Percentiles rank a stretch among this genome's conserved stretches.
Evolutionary conservation across 1,140 invertebrate species (phyloP).

Genomic region (Tetramorium simillimum): DNA sequence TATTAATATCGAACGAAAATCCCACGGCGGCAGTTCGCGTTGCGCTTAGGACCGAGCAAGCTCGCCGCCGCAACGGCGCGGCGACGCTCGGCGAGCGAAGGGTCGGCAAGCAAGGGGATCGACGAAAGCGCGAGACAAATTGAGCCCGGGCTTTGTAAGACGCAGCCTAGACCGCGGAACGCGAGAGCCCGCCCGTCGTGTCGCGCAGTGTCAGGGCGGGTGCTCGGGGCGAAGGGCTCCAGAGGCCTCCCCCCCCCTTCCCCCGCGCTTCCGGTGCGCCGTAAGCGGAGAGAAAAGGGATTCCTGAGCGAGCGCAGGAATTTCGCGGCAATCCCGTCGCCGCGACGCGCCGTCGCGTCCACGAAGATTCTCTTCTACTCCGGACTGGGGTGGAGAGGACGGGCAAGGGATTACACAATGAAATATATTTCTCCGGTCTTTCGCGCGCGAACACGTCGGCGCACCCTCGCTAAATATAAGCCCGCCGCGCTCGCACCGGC

Average conservation of each 20-base stretch:
- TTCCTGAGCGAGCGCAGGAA: constrained; percentile 54
- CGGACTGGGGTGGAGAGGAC: background rate
- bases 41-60: constrained; percentile 23
- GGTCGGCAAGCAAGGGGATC: constrained; percentile 16
- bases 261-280: background rate
- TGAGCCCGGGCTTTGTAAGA: constrained; percentile 58
- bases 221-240: background rate
- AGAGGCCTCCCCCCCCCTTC: no score
- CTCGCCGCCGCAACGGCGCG: background rate
- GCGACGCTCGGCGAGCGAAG: background rate
- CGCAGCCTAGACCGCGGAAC: constrained; percentile 19
- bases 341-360: constrained; percentile 30
- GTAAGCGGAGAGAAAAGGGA: constrained; percentile 28
- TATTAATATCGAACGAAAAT: constrained; percentile 52
- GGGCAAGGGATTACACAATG: constrained; percentile 81
- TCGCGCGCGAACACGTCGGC: constrained; percentile 64
- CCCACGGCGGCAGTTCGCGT: background rate
- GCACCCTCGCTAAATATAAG: constrained; percentile 80
- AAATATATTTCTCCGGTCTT: constrained; percentile 80
- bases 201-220: background rate
- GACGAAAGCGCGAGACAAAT: constrained; percentile 64
- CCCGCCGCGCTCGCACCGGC: constrained; percentile 64
- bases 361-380: background rate
- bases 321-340: constrained; percentile 37
- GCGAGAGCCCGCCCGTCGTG: constrained; percentile 8